Percentiles rank a stretch among this genome's conserved stretches.
Evolutionary conservation across 2,797 vertebrate species (phyloP).

Genomic region (Alauda arvensis): DNA sequence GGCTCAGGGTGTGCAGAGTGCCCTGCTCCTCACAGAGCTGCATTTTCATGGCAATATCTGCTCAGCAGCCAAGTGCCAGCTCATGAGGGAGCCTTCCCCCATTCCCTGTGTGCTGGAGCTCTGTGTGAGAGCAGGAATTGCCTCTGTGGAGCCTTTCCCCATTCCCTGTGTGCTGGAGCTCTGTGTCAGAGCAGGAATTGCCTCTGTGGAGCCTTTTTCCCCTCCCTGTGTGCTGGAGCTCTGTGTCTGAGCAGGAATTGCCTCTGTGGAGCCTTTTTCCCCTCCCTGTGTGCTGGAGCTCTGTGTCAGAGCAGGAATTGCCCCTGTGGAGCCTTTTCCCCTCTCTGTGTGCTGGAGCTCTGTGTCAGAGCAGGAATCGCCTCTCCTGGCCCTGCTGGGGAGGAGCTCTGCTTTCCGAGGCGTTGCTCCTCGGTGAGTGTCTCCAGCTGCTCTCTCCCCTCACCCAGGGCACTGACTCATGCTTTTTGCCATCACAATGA

Average conservation of each 20-base stretch:
- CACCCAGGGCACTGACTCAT: conserved; percentile 58
- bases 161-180: conserved; percentile 16
- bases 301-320: conserved; percentile 57
- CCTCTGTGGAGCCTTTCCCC: not conserved
- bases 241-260: conserved; percentile 56
- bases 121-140: conserved; percentile 57
- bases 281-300: conserved; percentile 16
- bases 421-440: conserved; percentile 51
- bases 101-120: conserved; percentile 16
- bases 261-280: not conserved
- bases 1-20: not conserved
- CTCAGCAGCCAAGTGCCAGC: conserved; percentile 70
- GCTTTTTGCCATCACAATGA: conserved; percentile 57
- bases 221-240: conserved; percentile 16
- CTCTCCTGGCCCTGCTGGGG: conserved; percentile 7
- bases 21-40: conserved; percentile 59
- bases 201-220: not conserved
- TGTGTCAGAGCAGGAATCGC: conserved; percentile 54
- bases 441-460: conserved; percentile 57
- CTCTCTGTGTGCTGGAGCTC: conserved; percentile 33
- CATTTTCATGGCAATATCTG: conserved; percentile 31
- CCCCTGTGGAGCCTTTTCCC: not conserved
- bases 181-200: conserved; percentile 57
- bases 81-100: conserved; percentile 47
- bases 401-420: conserved; percentile 38